phyloP scores from a whole-genome alignment of 2,888 invertebrate genomes.

The Gymnocheta viridis region DNA sequence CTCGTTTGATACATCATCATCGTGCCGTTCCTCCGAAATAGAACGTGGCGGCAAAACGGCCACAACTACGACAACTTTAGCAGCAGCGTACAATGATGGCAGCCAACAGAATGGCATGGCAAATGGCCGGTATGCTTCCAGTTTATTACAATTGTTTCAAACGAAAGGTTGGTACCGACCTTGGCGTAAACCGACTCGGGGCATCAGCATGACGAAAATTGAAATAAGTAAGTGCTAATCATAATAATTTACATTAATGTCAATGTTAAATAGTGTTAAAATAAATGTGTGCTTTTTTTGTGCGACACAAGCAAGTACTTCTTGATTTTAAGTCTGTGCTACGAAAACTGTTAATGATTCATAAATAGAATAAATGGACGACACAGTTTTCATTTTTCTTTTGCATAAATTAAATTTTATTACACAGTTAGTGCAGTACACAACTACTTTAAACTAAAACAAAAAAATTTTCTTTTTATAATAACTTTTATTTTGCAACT shows the following conservation, averaged over 20 bases:
- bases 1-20: constrained; percentile 81
- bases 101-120: constrained; percentile 65
- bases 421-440: background rate
- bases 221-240: constrained; percentile 86
- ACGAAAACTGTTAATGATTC: constrained; percentile 34
- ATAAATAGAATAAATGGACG: constrained; percentile 11
- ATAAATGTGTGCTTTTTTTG: background rate
- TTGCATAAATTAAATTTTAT: constrained; percentile 33
- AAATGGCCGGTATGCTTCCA: constrained; percentile 72
- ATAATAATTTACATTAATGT: constrained; percentile 4
- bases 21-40: constrained; percentile 82
- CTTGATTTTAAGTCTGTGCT: background rate
- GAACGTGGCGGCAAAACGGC: constrained; percentile 79
- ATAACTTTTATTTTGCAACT: background rate
- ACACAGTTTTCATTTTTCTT: background rate
- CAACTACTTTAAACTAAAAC: background rate
- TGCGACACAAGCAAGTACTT: too few relatives aligned
- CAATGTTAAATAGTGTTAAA: background rate
- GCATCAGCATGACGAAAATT: constrained; percentile 88
- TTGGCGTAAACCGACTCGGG: constrained; percentile 86
- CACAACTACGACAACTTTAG: constrained; percentile 73
- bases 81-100: constrained; percentile 68
- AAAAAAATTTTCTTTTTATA: background rate
- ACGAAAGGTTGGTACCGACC: constrained; percentile 86
- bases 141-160: constrained; percentile 80